These are phyloP conservation scores for Pangasius djambal DNA, from an alignment of 2,797 vertebrate species.

Conservation along the genomic window DNA sequence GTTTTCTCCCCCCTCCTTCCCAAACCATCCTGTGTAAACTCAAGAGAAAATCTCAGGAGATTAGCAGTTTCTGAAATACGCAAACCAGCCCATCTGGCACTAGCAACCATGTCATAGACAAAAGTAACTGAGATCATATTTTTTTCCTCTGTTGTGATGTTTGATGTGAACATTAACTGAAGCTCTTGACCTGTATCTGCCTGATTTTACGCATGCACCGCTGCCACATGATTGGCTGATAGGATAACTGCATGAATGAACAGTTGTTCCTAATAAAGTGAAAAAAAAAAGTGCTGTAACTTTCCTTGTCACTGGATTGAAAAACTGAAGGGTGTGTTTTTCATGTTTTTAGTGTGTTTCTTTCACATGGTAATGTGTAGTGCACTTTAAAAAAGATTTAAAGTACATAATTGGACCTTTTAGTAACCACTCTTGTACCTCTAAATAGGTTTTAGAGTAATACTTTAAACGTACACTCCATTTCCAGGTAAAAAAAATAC, in stretches of 20 bases:
- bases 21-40: neutral
- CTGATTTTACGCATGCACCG: neutral
- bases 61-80: neutral
- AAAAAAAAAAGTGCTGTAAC: neutral
- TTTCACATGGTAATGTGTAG: neutral
- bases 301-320: neutral
- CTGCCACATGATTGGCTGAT: neutral
- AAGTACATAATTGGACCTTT: neutral
- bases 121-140: slow-evolving; percentile 7
- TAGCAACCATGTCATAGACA: neutral
- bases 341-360: neutral
- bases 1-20: neutral
- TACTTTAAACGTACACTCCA: neutral
- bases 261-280: neutral
- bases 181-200: neutral
- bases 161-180: neutral
- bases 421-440: neutral
- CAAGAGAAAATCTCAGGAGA: slow-evolving; percentile 14
- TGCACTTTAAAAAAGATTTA: neutral
- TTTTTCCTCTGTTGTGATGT: neutral
- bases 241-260: neutral
- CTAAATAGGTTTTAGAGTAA: neutral
- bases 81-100: slow-evolving; percentile 1
- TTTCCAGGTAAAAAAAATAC: neutral
- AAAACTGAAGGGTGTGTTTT: neutral